Percentiles rank a stretch among this genome's conserved stretches.
Conservation (phyloP, 2,797 vertebrate species). For the Sebastes kiyomatsui region DNA sequence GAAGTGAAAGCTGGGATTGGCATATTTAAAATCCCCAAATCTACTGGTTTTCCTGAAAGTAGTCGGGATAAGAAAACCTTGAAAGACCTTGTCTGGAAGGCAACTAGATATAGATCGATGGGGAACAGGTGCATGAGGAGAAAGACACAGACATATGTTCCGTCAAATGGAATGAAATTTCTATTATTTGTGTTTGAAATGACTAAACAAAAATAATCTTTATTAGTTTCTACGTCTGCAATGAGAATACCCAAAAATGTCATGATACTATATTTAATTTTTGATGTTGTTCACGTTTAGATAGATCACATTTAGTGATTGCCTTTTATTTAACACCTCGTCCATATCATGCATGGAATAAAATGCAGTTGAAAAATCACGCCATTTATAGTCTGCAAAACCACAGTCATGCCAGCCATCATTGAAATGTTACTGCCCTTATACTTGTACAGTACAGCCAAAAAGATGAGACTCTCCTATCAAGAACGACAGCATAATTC, state of each 20-base stretch:
- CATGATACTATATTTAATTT: background rate
- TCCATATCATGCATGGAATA: background rate
- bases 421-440: background rate
- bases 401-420: background rate
- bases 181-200: background rate
- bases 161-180: background rate
- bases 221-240: background rate
- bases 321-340: background rate
- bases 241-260: background rate
- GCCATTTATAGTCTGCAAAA: background rate
- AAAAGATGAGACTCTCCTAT: background rate
- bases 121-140: slow-evolving; percentile 53
- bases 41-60: slow-evolving; percentile 32
- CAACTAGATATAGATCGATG: slow-evolving; percentile 44
- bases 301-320: background rate
- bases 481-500: background rate
- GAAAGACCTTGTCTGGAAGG: slow-evolving; percentile 48
- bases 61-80: slow-evolving; percentile 32
- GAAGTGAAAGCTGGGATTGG: slow-evolving; percentile 25
- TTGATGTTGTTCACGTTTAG: background rate
- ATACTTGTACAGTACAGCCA: background rate
- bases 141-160: background rate
- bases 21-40: slow-evolving; percentile 49
- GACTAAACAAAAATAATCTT: background rate
- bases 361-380: background rate